Evolutionary conservation across 2,888 invertebrate species (phyloP), one percentile per base, ranked within the genome.

Genomic region (Agrochola litura): DNA sequence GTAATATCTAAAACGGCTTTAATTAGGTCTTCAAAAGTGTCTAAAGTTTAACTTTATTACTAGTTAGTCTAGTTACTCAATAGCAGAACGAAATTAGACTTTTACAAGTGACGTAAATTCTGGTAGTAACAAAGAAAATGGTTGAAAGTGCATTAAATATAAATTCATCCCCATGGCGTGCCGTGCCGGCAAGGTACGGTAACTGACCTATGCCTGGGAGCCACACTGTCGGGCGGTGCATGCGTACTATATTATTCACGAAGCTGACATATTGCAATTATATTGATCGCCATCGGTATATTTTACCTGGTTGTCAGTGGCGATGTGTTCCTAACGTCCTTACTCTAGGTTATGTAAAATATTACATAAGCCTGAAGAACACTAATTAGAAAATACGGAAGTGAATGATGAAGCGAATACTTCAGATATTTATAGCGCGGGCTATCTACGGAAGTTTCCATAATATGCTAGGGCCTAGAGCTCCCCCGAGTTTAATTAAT

Each of bases 141-240:
- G 43, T 79, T 52, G 63, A 79, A 77, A 82, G 54, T 79, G 77
- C 77, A 77, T 82, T 84, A 69, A 82, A 76, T 82, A 87, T 87
- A 69, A 76, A 74, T 79, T 70, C 66, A 79, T 77, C 64, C 76
- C 75, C 83, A 70, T 84, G 79, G 56, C 83, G 75, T 83, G 83
- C 69, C 74, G 56, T 76, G 81, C n/a, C 76, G 61, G 86, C 78
- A 85, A 85, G 78, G 85, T 83, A 89, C 89, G 89, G 84, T 84
- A 93, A 95, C 95, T 95, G 95, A 95, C 95, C 95, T 95, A 95
- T 92, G 92, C 89, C 88, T 88, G 91, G 92, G 90, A 86, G 89
- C 88, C 89, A 85, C 90, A 91, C 91, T 86, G 88, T 85, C 86
- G 88, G 83, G 73, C 91, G 92, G 92, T 95, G 94, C 94, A 95